Conservation (phyloP, 2,113 vertebrate genomes). For the Phoxinus phoxinus region DNA sequence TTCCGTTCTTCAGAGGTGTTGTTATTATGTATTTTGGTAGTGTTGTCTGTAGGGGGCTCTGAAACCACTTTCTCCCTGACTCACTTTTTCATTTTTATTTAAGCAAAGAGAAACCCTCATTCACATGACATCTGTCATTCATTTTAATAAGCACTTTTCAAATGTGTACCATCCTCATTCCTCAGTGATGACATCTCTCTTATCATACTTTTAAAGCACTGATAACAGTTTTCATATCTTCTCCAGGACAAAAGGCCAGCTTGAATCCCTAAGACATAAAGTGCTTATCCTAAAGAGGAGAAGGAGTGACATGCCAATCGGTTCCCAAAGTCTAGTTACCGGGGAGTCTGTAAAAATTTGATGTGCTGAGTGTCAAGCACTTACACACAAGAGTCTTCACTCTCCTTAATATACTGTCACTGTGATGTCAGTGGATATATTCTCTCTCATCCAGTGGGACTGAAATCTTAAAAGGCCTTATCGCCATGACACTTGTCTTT, state of each 20-base stretch:
- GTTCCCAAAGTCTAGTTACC: neutral
- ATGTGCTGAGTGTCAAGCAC: neutral
- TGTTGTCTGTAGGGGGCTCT: neutral
- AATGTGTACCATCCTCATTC: neutral
- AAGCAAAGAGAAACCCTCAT: neutral
- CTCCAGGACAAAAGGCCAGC: neutral
- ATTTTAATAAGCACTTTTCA: neutral
- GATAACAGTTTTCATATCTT: neutral
- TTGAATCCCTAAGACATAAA: neutral
- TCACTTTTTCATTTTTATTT: too few relatives aligned
- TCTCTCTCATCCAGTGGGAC: neutral
- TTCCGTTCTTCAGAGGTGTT: neutral
- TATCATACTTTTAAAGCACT: neutral
- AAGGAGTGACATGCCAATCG: neutral
- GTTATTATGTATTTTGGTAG: neutral
- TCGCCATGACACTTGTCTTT: neutral
- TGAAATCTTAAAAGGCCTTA: neutral
- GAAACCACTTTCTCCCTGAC: neutral
- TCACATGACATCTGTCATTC: neutral
- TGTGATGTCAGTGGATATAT: neutral
- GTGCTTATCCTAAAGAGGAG: neutral
- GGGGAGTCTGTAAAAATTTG: neutral
- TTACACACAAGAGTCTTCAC: neutral
- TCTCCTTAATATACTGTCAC: neutral
- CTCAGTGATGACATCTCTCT: neutral